Conservation (phyloP, 2,888 invertebrate species). For the Sarcophaga variegata region DNA sequence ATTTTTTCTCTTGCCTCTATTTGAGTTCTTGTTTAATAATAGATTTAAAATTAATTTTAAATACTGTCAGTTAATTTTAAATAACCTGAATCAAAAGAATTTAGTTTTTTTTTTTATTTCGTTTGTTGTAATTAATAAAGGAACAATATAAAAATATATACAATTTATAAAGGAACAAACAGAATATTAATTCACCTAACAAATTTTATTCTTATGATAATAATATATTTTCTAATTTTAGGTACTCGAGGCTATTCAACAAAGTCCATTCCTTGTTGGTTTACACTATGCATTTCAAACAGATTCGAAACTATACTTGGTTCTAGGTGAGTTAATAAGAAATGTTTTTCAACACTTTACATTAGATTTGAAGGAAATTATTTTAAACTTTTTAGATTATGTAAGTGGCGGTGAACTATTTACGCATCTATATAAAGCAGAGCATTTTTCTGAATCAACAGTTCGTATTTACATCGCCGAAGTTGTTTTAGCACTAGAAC, state of each 20-base stretch:
- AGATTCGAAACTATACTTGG: slow-evolving; percentile 96
- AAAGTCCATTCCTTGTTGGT: slow-evolving; percentile 97
- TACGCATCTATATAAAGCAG: slow-evolving; percentile 97
- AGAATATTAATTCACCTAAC: background rate
- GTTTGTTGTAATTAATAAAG: background rate
- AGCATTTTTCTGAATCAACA: slow-evolving; percentile 94
- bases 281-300: slow-evolving; percentile 99
- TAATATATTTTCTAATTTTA: slow-evolving; percentile 73
- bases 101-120: too few relatives aligned
- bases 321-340: slow-evolving; percentile 89
- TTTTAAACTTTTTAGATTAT: slow-evolving; percentile 88
- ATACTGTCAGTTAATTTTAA: too few relatives aligned
- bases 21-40: background rate
- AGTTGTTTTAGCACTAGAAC: slow-evolving; percentile 96
- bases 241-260: slow-evolving; percentile 96
- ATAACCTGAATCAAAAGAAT: too few relatives aligned
- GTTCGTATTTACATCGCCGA: slow-evolving; percentile 97
- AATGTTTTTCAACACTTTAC: background rate
- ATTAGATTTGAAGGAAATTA: background rate
- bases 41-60: background rate
- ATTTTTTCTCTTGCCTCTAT: too few relatives aligned
- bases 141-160: background rate
- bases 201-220: background rate
- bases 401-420: slow-evolving; percentile 98
- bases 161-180: background rate